Evolutionary conservation across 1,140 invertebrate genomes (phyloP).

Genomic region (Drosophila takahashii): DNA sequence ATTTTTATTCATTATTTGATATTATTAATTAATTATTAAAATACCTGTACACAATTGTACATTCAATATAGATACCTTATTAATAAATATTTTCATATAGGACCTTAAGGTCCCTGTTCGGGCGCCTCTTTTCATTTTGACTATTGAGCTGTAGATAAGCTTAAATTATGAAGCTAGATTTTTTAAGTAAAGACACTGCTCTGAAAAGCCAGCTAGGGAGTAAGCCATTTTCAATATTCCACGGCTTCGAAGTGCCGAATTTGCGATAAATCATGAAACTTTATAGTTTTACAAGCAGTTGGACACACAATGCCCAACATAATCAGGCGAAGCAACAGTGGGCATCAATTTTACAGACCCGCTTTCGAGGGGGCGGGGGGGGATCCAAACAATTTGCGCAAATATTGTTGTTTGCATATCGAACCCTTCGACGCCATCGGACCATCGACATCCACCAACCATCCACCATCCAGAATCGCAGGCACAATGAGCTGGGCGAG

Average conservation of each 20-base stretch:
- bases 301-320: conserved; percentile 43
- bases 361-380: conserved; percentile 3
- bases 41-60: too few species aligned
- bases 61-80: too few species aligned
- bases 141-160: too few species aligned
- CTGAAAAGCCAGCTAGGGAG: neutral
- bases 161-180: neutral
- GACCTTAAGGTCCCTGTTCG: too few species aligned
- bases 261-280: conserved; percentile 55
- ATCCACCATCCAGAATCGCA: conserved; percentile 10
- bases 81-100: too few species aligned
- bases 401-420: conserved; percentile 67
- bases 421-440: conserved; percentile 44
- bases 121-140: too few species aligned
- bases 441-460: neutral
- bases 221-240: neutral
- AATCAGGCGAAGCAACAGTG: conserved; percentile 58
- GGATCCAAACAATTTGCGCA: conserved; percentile 56
- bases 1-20: too few species aligned
- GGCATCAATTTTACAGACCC: conserved; percentile 48
- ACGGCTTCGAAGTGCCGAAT: neutral
- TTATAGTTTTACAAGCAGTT: conserved; percentile 61
- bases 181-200: neutral
- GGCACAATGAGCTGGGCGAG: conserved; percentile 47
- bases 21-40: too few species aligned